phyloP scores from a whole-genome alignment of 2,797 vertebrate species.

The Dipus sagitta region DNA sequence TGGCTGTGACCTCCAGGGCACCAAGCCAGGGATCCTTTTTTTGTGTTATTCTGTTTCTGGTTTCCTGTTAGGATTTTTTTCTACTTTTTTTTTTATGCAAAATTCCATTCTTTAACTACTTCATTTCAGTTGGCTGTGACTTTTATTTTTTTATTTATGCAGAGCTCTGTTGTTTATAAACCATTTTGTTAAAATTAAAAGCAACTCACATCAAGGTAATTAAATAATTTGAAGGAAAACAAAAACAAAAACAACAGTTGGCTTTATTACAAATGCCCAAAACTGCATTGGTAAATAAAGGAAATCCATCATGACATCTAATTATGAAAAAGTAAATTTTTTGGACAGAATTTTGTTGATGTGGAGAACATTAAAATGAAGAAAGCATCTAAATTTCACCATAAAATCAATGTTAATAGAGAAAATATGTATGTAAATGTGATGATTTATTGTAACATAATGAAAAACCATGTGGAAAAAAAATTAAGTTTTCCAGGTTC shows the following conservation, averaged over 20 bases:
- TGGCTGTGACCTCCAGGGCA: slow-evolving; percentile 73
- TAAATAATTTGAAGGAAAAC: slow-evolving; percentile 55
- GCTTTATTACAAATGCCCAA: slow-evolving; percentile 10
- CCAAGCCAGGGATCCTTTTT: slow-evolving; percentile 70
- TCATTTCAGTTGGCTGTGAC: slow-evolving; percentile 32
- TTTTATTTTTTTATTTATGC: slow-evolving; percentile 45
- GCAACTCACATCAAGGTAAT: slow-evolving; percentile 51
- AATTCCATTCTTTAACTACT: slow-evolving; percentile 66
- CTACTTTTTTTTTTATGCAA: slow-evolving; percentile 57
- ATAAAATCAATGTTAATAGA: slow-evolving; percentile 15
- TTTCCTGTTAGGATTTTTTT: slow-evolving; percentile 78
- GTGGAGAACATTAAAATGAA: slow-evolving; percentile 40
- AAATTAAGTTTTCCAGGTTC: slow-evolving; percentile 51
- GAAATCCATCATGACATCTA: slow-evolving; percentile 32
- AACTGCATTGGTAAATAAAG: background rate
- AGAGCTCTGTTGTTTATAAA: background rate
- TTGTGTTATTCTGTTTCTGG: slow-evolving; percentile 72
- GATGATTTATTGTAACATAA: slow-evolving; percentile 61
- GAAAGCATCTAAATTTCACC: slow-evolving; percentile 57
- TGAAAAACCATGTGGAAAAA: slow-evolving; percentile 54
- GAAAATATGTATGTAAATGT: slow-evolving; percentile 7
- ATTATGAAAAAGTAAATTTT: slow-evolving; percentile 53
- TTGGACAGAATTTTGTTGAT: slow-evolving; percentile 51
- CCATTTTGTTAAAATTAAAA: slow-evolving; percentile 54
- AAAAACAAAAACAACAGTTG: too few species aligned